Conservation (phyloP, 2,888 invertebrate species). For the Folsomia candida region DNA sequence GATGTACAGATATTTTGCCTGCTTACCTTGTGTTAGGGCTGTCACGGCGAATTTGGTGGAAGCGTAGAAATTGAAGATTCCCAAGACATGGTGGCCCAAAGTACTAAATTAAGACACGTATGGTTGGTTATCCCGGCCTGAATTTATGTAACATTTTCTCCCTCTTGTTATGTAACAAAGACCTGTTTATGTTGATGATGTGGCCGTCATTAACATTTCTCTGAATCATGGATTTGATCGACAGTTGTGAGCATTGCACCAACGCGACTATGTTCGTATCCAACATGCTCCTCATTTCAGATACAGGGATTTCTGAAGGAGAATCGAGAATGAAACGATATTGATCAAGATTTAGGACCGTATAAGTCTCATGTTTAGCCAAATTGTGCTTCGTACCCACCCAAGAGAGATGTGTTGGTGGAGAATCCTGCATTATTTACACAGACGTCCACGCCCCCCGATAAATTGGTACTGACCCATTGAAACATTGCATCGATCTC, state of each 20-base stretch:
- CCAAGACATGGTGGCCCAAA: constrained; percentile 53
- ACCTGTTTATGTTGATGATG: constrained; percentile 41
- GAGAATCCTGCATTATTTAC: constrained; percentile 45
- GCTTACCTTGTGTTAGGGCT: constrained; percentile 55
- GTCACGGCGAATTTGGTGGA: constrained; percentile 61
- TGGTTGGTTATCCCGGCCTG: no score
- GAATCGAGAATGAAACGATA: no score
- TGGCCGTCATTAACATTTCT: constrained; percentile 38
- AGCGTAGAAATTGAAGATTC: constrained; percentile 56
- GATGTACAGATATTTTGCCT: no score
- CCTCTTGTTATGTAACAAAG: no score
- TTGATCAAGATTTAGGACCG: not conserved
- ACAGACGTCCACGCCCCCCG: constrained; percentile 41
- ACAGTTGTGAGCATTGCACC: constrained; percentile 22
- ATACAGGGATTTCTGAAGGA: constrained; percentile 27
- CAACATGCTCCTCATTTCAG: constrained; percentile 39
- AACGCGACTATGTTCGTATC: constrained; percentile 38
- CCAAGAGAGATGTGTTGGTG: constrained; percentile 19
- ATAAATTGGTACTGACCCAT: constrained; percentile 36
- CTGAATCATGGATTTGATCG: constrained; percentile 34
- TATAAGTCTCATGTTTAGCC: constrained; percentile 1
- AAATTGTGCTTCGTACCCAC: no score
- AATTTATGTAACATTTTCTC: no score
- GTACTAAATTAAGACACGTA: constrained; percentile 49
- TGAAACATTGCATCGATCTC: constrained; percentile 40